Evolutionary conservation across 2,888 invertebrate species (phyloP), one percentile per base, ranked within the genome.

Genomic region (Drosophila birchii): DNA sequence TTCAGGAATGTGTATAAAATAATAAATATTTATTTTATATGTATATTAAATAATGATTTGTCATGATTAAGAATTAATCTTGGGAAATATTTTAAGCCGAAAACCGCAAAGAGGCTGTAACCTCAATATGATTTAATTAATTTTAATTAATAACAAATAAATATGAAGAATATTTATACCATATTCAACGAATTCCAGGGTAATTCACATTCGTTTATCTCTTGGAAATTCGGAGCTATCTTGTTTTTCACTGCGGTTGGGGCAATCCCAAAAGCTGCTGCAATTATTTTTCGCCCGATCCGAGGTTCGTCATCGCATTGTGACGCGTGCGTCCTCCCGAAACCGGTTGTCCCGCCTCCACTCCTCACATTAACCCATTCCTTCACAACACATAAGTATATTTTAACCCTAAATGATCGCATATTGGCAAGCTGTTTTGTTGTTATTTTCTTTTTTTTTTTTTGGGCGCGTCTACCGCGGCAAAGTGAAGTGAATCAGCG

Each of bases 201-300:
- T 68, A 55, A 11, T 38, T 38, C 43, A 38, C 12, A 47, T 51
- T 61, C 67, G 57, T 38, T 18, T 1, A 16, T 5, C 6, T 29
- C 8, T 38, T 1, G 3, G 39, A 51, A 16, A 18, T 32, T 14
- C 0, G 38, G 20, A 9, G 18, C 18, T 43, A 29, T 60, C 29
- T 56, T 73, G 67, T 55, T 55, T 75, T 60, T 63, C 43, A 53
- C 60, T 83, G 86, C 73, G 84, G 80, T 77, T 58, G 39, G 74
- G 84, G 86, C 73, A 77, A 68, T 84, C 71, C 84, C 81, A 76
- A 73, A 54, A 7, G 63, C 59, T 18, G 26, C 54, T 70, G 63
- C 71, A 75, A 70, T 55, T 45, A 62, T 62, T 64, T 75, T 72
- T 54, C 67, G 32, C 45, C 20, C 20, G 20, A 8, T 8, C 26